Evolutionary conservation across 1,140 invertebrate genomes (phyloP).

Genomic region (Drosophila ambigua): DNA sequence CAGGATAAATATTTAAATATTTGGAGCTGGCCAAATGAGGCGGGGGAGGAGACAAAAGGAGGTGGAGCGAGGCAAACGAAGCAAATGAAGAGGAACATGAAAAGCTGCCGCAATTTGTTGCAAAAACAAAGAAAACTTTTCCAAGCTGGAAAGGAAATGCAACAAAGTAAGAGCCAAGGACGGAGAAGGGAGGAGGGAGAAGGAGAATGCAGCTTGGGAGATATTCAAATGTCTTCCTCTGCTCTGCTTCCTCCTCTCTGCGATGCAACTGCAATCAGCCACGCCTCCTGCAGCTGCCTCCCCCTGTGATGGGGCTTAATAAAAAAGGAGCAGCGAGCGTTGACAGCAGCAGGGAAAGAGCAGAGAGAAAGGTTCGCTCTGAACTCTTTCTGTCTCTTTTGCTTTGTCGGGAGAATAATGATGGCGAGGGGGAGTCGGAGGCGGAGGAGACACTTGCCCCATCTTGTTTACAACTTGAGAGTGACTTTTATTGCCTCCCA

Average conservation of each 20-base stretch:
- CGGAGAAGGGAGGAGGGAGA: neutral
- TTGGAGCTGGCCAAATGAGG: constrained; percentile 35
- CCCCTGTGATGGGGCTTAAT: constrained; percentile 25
- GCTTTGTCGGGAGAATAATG: neutral
- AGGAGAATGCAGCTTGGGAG: constrained; percentile 16
- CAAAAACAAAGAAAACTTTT: constrained; percentile 62
- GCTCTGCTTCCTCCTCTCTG: neutral
- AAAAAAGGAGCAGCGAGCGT: constrained; percentile 11
- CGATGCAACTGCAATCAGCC: constrained; percentile 39
- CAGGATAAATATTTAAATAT: constrained; percentile 21
- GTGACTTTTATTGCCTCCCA: constrained; percentile 50
- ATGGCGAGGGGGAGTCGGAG: neutral
- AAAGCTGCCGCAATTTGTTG: constrained; percentile 61
- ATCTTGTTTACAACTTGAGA: constrained; percentile 48
- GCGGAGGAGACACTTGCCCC: constrained; percentile 13
- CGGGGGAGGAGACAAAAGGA: constrained; percentile 3
- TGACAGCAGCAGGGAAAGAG: no score
- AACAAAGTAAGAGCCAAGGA: constrained; percentile 34
- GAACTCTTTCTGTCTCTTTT: constrained; percentile 10
- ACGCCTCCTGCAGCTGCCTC: constrained; percentile 15
- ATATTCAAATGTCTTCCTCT: constrained; percentile 48
- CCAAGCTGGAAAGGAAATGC: constrained; percentile 40
- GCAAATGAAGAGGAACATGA: constrained; percentile 42
- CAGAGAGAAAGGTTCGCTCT: constrained; percentile 2
- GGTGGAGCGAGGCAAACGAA: constrained; percentile 11